Conservation (phyloP, 2,888 invertebrate species). For the Chymomyza amoena region DNA sequence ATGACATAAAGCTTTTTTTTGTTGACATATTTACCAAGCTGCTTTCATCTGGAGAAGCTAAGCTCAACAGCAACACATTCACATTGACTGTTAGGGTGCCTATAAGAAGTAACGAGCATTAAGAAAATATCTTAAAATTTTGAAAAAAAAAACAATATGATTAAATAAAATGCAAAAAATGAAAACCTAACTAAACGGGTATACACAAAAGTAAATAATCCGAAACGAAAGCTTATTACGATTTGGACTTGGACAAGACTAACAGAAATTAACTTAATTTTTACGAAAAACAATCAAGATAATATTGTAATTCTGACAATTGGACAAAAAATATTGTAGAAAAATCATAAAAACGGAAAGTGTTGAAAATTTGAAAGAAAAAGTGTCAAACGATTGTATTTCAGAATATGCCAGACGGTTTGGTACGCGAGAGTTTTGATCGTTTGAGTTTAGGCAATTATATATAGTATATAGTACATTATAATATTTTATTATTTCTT, state of each 20-base stretch:
- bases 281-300: background rate
- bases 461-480: too few relatives aligned
- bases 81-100: conserved; percentile 95
- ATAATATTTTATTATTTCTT: too few relatives aligned
- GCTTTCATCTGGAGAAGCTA: conserved; percentile 97
- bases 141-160: background rate
- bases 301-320: background rate
- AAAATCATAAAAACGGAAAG: background rate
- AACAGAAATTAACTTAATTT: too few relatives aligned
- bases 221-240: too few relatives aligned
- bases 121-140: background rate
- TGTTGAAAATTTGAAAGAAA: background rate
- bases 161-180: conserved; percentile 5
- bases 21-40: conserved; percentile 88
- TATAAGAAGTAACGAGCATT: conserved; percentile 76
- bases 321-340: background rate
- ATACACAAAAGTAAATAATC: too few relatives aligned
- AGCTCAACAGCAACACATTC: conserved; percentile 94
- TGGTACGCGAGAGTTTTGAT: background rate
- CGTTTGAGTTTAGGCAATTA: too few relatives aligned
- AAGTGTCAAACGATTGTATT: background rate
- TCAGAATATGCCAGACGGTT: background rate
- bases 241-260: too few relatives aligned
- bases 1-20: background rate
- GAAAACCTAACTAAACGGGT: background rate